Evolutionary conservation across 2,888 invertebrate species (phyloP), one percentile per base, ranked within the genome.

Genomic region (Elysia crispata): DNA sequence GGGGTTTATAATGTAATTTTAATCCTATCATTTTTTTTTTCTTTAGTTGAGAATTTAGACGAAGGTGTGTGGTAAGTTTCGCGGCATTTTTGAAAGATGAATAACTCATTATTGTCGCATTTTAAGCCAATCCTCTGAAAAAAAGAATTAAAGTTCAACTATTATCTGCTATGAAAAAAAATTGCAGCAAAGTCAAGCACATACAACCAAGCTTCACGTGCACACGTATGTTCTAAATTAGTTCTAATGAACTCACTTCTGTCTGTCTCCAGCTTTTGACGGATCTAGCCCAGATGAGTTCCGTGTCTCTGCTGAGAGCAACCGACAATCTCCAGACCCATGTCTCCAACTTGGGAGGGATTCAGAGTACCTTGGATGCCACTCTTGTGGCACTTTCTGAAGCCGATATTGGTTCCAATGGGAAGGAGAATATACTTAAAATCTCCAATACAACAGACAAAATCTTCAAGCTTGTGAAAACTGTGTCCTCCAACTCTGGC

Each of bases 401-500:
- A 41, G 41, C 41, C 11, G 41, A 41, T 66, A 67, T 25, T 20
- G 66, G 50, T 20, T 23, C 54, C 15, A 28, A 23, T 28, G 41
- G 57, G 13, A 15, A 64, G 30, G 82, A 80, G 41, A 81, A 78
- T 11, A 73, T 79, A 6, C 78, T 82, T 28, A 85, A 83, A 49
- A 81, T 88, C 11, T 81, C 83, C 8, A 89, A 89, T 72, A 84
- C 78, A 57, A 87, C 89, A 8, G 85, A 86, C 28, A 82, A 81
- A 62, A 86, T 86, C 18, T 86, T 86, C 66, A 84, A 84, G 50
- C 79, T 89, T 25, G 82, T 85, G 0, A 88, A 89, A 72, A 86
- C 87, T 6, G 84, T 88, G 3, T 86, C 87, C 0, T 86, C 88
- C 8, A 87, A 87, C 76, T 89, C 89, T 0, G 87, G 88, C 1